These are phyloP conservation scores for Xenus cinereus DNA, from an alignment of 2,113 vertebrate species.

Conservation along the genomic window DNA sequence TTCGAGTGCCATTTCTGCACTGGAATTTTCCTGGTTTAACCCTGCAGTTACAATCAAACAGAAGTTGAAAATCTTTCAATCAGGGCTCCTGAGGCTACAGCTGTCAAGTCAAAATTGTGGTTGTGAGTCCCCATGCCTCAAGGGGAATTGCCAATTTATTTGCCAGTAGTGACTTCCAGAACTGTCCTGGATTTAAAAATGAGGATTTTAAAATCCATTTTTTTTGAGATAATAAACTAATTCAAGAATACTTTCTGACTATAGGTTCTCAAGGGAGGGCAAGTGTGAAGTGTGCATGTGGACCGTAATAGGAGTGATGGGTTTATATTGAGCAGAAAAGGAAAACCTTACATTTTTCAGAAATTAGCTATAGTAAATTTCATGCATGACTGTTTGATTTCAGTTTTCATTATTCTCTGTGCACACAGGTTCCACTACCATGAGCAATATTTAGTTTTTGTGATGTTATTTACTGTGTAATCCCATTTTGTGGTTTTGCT, in stretches of 20 bases:
- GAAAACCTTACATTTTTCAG: not conserved
- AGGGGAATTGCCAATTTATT: not conserved
- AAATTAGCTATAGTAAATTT: not conserved
- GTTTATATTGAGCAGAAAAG: not conserved
- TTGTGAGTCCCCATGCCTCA: not conserved
- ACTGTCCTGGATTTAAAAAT: not conserved
- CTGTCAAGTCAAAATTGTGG: not conserved
- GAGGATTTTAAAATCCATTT: not conserved
- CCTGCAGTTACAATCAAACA: not conserved
- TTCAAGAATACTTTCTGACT: not conserved
- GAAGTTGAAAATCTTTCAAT: not conserved
- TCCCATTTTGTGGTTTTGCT: not conserved
- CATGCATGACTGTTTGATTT: not conserved
- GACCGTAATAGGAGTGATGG: fast-evolving
- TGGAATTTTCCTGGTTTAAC: not conserved
- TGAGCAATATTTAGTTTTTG: not conserved
- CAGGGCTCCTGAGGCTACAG: not conserved
- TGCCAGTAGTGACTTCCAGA: not conserved
- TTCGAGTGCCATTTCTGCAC: not conserved
- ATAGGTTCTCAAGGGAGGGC: not conserved
- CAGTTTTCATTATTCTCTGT: not conserved
- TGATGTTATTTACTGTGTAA: not conserved
- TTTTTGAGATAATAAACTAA: not conserved
- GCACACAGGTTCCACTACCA: not conserved
- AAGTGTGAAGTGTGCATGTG: not conserved